phyloP scores from a whole-genome alignment of 2,888 invertebrate genomes.

The Acholoe squamosa region DNA sequence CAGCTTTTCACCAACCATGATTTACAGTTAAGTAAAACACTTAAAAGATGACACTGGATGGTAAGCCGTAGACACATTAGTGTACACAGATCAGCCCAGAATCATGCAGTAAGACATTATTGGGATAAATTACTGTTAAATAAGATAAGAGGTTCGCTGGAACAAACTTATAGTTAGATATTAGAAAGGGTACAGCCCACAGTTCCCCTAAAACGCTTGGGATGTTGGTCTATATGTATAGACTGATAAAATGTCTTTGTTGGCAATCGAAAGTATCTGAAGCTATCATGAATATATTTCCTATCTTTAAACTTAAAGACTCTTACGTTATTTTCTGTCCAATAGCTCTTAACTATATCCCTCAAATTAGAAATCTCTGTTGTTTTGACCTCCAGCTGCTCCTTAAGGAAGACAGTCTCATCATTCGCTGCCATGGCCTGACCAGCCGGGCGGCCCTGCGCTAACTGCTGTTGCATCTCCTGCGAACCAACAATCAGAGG shows the following conservation, averaged over 20 bases:
- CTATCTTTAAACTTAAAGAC: background rate
- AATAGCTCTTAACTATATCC: constrained; percentile 63
- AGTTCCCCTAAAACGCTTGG: too few relatives aligned
- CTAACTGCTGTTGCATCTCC: constrained; percentile 59
- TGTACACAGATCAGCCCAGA: background rate
- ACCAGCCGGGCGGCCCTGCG: constrained; percentile 2
- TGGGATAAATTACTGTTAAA: background rate
- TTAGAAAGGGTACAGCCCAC: too few relatives aligned
- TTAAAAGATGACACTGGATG: background rate
- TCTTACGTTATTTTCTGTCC: constrained; percentile 63
- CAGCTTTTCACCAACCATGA: background rate
- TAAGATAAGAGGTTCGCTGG: too few relatives aligned
- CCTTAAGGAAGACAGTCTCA: background rate
- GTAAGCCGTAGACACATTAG: background rate
- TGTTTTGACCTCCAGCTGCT: constrained; percentile 53
- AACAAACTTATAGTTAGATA: too few relatives aligned
- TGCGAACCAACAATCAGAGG: constrained; percentile 51
- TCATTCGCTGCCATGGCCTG: background rate
- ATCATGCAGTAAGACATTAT: background rate
- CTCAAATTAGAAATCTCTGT: constrained; percentile 54
- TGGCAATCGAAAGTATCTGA: too few relatives aligned
- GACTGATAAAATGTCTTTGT: too few relatives aligned
- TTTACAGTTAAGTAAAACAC: background rate
- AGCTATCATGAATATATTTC: background rate
- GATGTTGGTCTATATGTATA: too few relatives aligned